Evolutionary conservation across 2,888 invertebrate genomes (phyloP).

Genomic region (Agriopis aurantiaria): DNA sequence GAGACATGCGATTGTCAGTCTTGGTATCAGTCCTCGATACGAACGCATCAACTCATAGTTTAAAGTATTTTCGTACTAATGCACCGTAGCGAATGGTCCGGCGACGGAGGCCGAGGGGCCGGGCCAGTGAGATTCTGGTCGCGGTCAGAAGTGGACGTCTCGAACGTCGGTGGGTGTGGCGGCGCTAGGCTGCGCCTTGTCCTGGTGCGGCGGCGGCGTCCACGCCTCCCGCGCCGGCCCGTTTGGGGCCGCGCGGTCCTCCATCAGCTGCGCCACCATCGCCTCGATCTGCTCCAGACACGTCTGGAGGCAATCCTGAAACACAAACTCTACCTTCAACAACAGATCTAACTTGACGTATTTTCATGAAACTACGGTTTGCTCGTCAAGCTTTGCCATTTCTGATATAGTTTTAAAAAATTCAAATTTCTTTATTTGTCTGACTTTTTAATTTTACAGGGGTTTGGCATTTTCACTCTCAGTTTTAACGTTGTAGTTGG

Average conservation of each 20-base stretch:
- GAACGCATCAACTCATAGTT: conserved; percentile 78
- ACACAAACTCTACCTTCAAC: conserved; percentile 41
- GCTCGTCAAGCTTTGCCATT: background rate
- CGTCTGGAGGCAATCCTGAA: conserved; percentile 92
- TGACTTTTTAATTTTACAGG: too few species aligned
- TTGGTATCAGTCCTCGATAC: conserved; percentile 83
- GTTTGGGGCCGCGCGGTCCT: conserved; percentile 80
- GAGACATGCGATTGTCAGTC: conserved; percentile 83
- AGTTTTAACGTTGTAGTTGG: too few species aligned
- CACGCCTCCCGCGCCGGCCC: conserved; percentile 77
- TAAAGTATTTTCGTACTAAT: conserved; percentile 83
- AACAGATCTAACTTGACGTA: background rate
- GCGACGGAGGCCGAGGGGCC: conserved; percentile 40
- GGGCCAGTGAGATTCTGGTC: conserved; percentile 33
- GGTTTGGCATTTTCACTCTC: too few species aligned
- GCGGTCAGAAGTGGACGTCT: conserved; percentile 91
- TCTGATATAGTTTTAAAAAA: too few species aligned
- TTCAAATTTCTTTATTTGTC: too few species aligned
- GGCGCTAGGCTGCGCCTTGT: conserved; percentile 90
- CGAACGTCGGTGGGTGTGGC: conserved; percentile 95
- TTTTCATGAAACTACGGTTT: background rate
- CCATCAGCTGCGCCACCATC: conserved; percentile 89
- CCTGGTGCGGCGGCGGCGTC: conserved; percentile 77
- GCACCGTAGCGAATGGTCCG: conserved; percentile 73
- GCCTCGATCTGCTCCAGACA: conserved; percentile 93